A percentile compares a stretch with the other conserved stretches of the same genome.
Conservation (phyloP, 2,113 vertebrate species). For the Brachionichthys hirsutus region DNA sequence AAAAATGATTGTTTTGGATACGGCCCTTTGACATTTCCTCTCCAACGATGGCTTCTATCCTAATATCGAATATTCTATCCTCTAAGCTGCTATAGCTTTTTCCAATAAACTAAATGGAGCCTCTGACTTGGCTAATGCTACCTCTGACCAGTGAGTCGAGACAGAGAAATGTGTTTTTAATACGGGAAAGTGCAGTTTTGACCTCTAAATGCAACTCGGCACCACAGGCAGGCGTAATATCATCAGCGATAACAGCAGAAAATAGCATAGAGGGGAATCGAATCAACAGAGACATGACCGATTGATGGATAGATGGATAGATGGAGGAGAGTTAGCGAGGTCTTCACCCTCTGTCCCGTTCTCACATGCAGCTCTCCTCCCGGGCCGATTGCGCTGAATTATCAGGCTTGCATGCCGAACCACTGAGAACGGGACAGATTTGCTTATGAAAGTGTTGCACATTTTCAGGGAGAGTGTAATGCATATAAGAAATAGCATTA, state of each 20-base stretch:
- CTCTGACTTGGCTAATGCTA: slow-evolving; percentile 56
- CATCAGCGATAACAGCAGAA: slow-evolving; percentile 66
- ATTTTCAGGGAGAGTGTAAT: slow-evolving; percentile 49
- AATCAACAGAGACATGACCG: slow-evolving; percentile 56
- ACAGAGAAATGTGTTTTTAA: slow-evolving; percentile 68
- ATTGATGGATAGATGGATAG: slow-evolving; percentile 42
- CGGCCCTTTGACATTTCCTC: slow-evolving; percentile 59
- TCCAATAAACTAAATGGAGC: slow-evolving; percentile 64
- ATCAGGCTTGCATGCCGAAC: slow-evolving; percentile 49
- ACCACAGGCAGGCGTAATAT: slow-evolving; percentile 55
- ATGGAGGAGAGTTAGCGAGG: slow-evolving; percentile 34
- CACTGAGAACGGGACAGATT: slow-evolving; percentile 22
- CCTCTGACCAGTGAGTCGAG: slow-evolving; percentile 59
- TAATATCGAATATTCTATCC: slow-evolving; percentile 48
- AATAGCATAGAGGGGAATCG: slow-evolving; percentile 58
- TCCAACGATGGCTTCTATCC: slow-evolving; percentile 43
- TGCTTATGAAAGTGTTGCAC: slow-evolving; percentile 45
- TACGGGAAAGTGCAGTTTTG: slow-evolving; percentile 60
- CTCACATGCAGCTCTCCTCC: slow-evolving; percentile 26
- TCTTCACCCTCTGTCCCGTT: slow-evolving; percentile 41
- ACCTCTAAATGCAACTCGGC: slow-evolving; percentile 64
- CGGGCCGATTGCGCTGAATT: slow-evolving; percentile 30
- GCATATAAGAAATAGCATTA: slow-evolving; percentile 55
- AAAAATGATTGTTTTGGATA: slow-evolving; percentile 60
- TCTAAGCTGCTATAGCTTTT: slow-evolving; percentile 44